Evolutionary conservation across 2,888 invertebrate species (phyloP), one percentile per base, ranked within the genome.

Genomic region (Allacma fusca): DNA sequence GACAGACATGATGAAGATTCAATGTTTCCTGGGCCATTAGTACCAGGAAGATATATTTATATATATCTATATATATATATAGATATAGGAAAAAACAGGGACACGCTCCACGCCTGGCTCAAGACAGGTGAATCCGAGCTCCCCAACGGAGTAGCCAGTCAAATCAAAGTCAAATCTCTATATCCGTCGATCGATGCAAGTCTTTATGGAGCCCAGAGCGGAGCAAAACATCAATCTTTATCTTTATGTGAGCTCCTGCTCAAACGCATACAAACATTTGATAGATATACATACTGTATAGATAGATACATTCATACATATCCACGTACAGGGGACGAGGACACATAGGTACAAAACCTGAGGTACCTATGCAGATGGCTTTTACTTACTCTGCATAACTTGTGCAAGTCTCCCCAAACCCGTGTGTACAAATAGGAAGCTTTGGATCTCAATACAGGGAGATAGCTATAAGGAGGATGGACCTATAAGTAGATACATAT

Each of bases 141-240:
- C 26, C 28, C 71, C 26, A 28, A 21, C 57, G 57, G 71, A 50
- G 71, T 71, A 23, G 57, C 24, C n/a, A 71, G 71, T 57, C 57
- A 71, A 71, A 71, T 71, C 71, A 71, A 71, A 71, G 71, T 71
- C 57, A 71, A 71, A 71, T 71, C 71, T 71, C 57, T 50, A 44
- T 71, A 71, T 71, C 71, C 28, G 26, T 26, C n/a, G 28, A 71
- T 71, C 71, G 71, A 71, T 71, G 26, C 28, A 57, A 50, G 71
- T 57, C 28, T 71, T 70, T 44, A 43, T 57, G 71, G 57, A 57
- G 71, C 71, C 71, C 71, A 71, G 24, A 71, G 71, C 28, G 57
- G 57, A 57, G 29, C 71, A 26, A 24, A 71, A 71, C 71, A 71
- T 71, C 57, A 71, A 71, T 71, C 71, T 71, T 71, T 71, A 71